Conservation (phyloP, 64 coral and sea anemone species). For the Cladopsammia gracilis region DNA sequence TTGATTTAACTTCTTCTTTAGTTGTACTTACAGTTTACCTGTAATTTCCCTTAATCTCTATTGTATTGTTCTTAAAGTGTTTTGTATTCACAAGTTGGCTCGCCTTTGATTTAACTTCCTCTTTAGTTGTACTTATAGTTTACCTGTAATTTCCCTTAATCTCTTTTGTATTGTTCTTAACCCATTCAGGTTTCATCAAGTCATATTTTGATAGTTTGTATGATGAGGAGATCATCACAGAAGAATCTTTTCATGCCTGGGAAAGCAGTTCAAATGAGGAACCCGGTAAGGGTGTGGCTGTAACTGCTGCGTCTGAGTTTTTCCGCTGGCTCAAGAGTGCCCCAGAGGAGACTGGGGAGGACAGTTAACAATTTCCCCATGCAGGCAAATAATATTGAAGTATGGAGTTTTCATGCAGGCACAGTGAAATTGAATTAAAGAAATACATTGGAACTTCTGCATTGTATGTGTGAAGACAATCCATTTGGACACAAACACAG, state of each 20-base stretch:
- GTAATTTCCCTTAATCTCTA: too few relatives aligned
- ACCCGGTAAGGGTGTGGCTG: conserved; percentile 75
- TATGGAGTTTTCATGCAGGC: neutral
- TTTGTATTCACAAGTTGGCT: too few relatives aligned
- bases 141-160: too few relatives aligned
- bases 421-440: neutral
- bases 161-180: neutral
- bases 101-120: too few relatives aligned
- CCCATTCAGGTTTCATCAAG: conserved; percentile 73
- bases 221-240: conserved; percentile 85
- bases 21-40: too few relatives aligned
- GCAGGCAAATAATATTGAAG: neutral
- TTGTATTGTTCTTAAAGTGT: too few relatives aligned
- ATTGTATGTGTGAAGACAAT: neutral
- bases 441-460: neutral
- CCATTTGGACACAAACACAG: neutral
- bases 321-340: conserved; percentile 86
- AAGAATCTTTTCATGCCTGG: conserved; percentile 82
- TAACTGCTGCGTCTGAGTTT: conserved; percentile 68
- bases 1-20: too few relatives aligned
- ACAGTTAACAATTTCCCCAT: conserved; percentile 27
- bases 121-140: too few relatives aligned
- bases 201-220: conserved; percentile 87
- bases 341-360: conserved; percentile 69
- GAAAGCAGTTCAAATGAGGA: conserved; percentile 56